Base-by-base conservation (phyloP, 2,888 invertebrate species). In the Brassicogethes aeneus region DNA sequence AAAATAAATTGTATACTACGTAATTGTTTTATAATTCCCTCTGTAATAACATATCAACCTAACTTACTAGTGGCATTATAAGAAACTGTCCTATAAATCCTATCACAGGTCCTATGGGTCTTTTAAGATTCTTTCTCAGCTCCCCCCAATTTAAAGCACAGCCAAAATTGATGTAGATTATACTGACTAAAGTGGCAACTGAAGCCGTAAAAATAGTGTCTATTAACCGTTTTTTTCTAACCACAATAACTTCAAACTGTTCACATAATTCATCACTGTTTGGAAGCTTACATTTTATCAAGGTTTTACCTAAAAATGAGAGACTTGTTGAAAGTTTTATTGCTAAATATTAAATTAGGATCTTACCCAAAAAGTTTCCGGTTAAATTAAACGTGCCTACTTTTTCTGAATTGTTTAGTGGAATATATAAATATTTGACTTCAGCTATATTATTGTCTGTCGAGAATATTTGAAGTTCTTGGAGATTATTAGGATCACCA, bases 111-210 rank as follows among this genome's bases (percentile, higher is more conserved):
- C 87, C 90, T 12, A 88, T 68, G 0, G 92, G 92, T 45, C 75
- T 74, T 46, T 73, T 76, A 2, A 89, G 50, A 13, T 81, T 82
- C 1, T 72, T 69, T 48, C 74, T 74, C 12, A 90, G 75, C 0
- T 80, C 76, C 1, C 72, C 68, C 77, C 87, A 77, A 61, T 91
- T 84, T 64, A 92, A 73, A 0, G 91, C 89, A 60, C 91, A 90
- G 0, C 93, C 92, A 69, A 92, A 92, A 70, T 92, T 92, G 40
- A 93, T 82, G 60, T 89, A 92, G 53, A 91, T 79, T 36, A 92
- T 69, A 0, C 85, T 82, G 31, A 86, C 82, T 36, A 92, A 73
- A 34, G 79, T 68, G 2, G 82, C 82, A 3, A 92, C 85, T 43
- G 85, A 84, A 32, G 72, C 75, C 0, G 81, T 79, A 59, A 92